Percentiles rank a stretch among this genome's conserved stretches.
These are phyloP conservation scores for Sturnira hondurensis DNA, from an alignment of 2,113 vertebrate genomes.

Conservation along the genomic window DNA sequence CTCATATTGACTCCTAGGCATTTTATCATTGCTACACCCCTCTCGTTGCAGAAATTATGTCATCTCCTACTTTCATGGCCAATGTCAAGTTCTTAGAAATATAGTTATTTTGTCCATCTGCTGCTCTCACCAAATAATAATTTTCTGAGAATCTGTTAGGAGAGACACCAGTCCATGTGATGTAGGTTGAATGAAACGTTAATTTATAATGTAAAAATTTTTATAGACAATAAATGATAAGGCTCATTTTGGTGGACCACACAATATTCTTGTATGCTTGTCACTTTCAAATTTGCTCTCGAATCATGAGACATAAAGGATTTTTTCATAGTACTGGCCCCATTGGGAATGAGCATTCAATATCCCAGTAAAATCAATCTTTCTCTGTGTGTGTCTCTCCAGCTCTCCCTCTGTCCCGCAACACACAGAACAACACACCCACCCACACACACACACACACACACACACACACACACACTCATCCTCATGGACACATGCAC, in stretches of 20 bases:
- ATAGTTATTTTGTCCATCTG: not conserved
- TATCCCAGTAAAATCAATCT: not conserved
- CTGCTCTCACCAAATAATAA: not conserved
- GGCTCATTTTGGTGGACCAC: not conserved
- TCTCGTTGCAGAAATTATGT: not conserved
- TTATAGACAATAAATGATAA: not conserved
- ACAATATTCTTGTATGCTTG: not conserved
- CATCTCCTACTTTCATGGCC: not conserved
- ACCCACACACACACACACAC: not conserved
- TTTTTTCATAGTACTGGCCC: not conserved
- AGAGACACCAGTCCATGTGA: rapidly evolving
- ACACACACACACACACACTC: not conserved
- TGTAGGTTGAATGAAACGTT: not conserved
- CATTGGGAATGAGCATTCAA: not conserved
- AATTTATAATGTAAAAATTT: not conserved
- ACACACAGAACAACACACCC: not conserved
- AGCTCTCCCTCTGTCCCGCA: rapidly evolving
- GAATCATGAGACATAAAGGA: not conserved
- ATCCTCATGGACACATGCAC: not conserved
- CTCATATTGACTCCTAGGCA: not conserved
- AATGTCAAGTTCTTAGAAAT: not conserved
- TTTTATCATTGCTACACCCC: not conserved
- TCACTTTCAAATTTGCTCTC: not conserved
- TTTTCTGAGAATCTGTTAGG: not conserved
- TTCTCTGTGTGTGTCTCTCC: not conserved